phyloP scores from a whole-genome alignment of 2,113 vertebrate genomes.

The Bostrychus sinensis region DNA sequence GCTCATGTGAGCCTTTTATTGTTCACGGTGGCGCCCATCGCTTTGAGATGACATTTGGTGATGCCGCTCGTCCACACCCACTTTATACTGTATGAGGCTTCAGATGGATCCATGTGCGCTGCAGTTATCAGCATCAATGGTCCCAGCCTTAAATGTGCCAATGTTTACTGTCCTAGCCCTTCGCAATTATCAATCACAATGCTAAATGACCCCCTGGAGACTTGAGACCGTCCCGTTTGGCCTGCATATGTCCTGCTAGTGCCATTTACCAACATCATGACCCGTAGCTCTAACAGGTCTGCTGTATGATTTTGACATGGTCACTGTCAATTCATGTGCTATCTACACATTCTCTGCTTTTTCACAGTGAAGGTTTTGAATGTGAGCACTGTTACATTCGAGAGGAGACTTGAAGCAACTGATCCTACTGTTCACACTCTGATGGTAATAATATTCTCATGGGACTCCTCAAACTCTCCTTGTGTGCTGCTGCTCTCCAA shows the following conservation, averaged over 20 bases:
- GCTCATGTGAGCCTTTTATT: conserved; percentile 14
- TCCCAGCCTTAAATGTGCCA: background rate
- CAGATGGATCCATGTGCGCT: conserved; percentile 59
- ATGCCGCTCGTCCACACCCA: conserved; percentile 72
- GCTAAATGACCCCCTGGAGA: conserved; percentile 18
- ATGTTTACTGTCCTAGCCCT: conserved; percentile 26
- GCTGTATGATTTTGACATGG: background rate
- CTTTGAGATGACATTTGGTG: conserved; percentile 34
- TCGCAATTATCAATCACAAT: conserved; percentile 8
- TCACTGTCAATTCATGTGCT: background rate
- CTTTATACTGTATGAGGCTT: conserved; percentile 38
- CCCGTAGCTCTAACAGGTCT: background rate
- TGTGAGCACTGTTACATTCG: conserved; percentile 11
- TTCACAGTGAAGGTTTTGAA: background rate
- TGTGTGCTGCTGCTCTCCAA: background rate
- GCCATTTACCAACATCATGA: conserved; percentile 11
- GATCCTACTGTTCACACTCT: conserved; percentile 19
- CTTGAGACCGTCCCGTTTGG: conserved; percentile 34
- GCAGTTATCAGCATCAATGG: conserved; percentile 43
- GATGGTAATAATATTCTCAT: conserved; percentile 30
- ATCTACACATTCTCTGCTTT: background rate
- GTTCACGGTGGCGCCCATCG: conserved; percentile 17
- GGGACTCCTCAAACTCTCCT: conserved; percentile 27
- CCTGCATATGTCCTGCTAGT: conserved; percentile 33
- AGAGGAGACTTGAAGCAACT: conserved; percentile 4